Evolutionary conservation across 2,888 invertebrate genomes (phyloP).

Genomic region (Beris chalybata): DNA sequence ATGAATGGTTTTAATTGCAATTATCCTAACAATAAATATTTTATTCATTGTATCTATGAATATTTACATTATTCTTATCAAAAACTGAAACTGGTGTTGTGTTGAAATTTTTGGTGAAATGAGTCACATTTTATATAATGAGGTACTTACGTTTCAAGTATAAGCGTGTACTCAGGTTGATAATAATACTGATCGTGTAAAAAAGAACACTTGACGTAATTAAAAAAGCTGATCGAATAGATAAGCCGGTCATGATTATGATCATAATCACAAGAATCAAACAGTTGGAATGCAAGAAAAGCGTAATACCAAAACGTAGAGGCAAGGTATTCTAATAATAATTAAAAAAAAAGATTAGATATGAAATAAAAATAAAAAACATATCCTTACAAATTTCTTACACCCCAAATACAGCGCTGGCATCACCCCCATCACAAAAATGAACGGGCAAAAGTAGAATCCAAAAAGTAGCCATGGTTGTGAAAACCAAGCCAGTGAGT

Average conservation of each 20-base stretch:
- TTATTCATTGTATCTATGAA: too few species aligned
- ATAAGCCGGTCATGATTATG: conserved; percentile 48
- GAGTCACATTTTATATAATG: neutral
- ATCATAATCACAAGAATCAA: conserved; percentile 49
- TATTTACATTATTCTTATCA: too few species aligned
- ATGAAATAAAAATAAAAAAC: too few species aligned
- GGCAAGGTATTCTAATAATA: conserved; percentile 48
- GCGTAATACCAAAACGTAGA: conserved; percentile 49
- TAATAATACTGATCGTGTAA: conserved; percentile 48
- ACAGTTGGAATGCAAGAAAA: conserved; percentile 52
- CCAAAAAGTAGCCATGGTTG: conserved; percentile 59
- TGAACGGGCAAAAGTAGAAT: conserved; percentile 55
- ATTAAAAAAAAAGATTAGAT: neutral
- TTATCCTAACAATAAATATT: too few species aligned
- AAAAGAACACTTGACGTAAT: conserved; percentile 51
- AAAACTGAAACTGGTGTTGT: too few species aligned
- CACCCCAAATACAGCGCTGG: conserved; percentile 46
- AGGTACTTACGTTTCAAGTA: conserved; percentile 14
- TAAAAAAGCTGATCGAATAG: conserved; percentile 52
- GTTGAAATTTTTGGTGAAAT: too few species aligned
- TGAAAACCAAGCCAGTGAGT: conserved; percentile 65
- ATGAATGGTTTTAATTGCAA: too few species aligned
- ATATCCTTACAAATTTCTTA: conserved; percentile 15
- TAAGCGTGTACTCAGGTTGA: conserved; percentile 42
- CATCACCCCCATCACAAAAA: conserved; percentile 51